Evolutionary conservation across 2,797 vertebrate genomes (phyloP).

Genomic region (Odontamblyopus rebecca): DNA sequence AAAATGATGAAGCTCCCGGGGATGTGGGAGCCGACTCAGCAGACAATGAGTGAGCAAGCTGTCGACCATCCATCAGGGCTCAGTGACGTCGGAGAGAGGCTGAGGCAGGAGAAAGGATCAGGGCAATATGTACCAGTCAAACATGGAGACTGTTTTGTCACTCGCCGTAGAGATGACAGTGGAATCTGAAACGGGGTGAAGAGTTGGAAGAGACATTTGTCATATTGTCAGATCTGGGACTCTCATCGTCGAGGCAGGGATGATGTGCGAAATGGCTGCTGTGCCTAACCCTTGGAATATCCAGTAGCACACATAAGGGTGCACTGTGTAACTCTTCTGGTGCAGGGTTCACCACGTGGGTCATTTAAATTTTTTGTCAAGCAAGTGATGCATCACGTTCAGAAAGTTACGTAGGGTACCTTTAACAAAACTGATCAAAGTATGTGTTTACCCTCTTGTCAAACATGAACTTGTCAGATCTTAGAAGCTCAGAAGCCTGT

Average conservation of each 20-base stretch:
- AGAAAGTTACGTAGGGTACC: too few relatives aligned
- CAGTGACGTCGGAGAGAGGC: conserved; percentile 32
- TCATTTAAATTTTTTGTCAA: too few relatives aligned
- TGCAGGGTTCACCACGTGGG: too few relatives aligned
- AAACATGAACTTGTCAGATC: too few relatives aligned
- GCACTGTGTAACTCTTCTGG: too few relatives aligned
- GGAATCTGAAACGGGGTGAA: background rate
- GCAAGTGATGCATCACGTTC: too few relatives aligned
- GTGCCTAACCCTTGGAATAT: too few relatives aligned
- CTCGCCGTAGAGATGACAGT: background rate
- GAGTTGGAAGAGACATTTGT: background rate
- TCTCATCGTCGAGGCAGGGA: too few relatives aligned
- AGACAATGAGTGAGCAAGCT: conserved; percentile 48
- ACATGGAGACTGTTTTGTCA: background rate
- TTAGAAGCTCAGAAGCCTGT: too few relatives aligned
- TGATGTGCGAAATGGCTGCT: too few relatives aligned
- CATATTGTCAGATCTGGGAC: background rate
- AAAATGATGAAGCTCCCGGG: conserved; percentile 28
- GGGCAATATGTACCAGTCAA: background rate
- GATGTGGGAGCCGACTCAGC: conserved; percentile 45
- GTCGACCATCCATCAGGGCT: conserved; percentile 50
- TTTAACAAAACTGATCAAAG: too few relatives aligned
- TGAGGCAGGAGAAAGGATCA: conserved; percentile 30
- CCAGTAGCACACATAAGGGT: background rate
- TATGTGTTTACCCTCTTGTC: too few relatives aligned